Percentiles rank a stretch among this genome's conserved stretches.
Evolutionary conservation across 2,797 vertebrate genomes (phyloP).

Genomic region (Gymnothorax javanicus): DNA sequence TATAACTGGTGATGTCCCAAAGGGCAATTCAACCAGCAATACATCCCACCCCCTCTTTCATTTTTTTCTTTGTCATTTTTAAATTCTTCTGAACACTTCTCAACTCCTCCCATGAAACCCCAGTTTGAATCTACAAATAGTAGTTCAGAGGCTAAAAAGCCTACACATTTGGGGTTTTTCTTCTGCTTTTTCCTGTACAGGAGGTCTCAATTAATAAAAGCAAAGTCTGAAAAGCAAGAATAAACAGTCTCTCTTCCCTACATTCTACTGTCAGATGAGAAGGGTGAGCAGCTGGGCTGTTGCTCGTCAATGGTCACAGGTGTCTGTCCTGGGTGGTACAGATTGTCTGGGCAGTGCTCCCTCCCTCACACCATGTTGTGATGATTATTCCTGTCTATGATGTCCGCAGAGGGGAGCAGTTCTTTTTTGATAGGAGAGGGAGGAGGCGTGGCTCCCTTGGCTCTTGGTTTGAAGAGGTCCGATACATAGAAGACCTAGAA

Average conservation of each 20-base stretch:
- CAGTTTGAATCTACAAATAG: slow-evolving; percentile 40
- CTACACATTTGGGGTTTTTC: slow-evolving; percentile 52
- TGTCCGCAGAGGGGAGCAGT: slow-evolving; percentile 90
- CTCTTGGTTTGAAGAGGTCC: slow-evolving; percentile 91
- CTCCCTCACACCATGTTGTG: slow-evolving; percentile 95
- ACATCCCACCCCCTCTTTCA: slow-evolving; percentile 69
- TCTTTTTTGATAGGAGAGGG: slow-evolving; percentile 92
- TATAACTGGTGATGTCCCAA: slow-evolving; percentile 35
- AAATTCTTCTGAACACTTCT: slow-evolving; percentile 32
- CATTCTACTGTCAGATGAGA: slow-evolving; percentile 99
- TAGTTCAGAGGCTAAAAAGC: slow-evolving; percentile 40
- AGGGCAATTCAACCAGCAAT: slow-evolving; percentile 63
- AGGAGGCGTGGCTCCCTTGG: slow-evolving; percentile 77
- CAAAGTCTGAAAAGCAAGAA: slow-evolving; percentile 76
- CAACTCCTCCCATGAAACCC: slow-evolving; percentile 34
- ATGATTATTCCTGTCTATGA: slow-evolving; percentile 96
- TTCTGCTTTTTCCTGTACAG: slow-evolving; percentile 64
- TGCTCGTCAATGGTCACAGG: slow-evolving; percentile 84
- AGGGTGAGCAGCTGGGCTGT: slow-evolving; percentile 78
- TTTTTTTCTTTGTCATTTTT: slow-evolving; percentile 47
- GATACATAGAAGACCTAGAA: slow-evolving; percentile 93
- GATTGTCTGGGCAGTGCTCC: slow-evolving; percentile 29
- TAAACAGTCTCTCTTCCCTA: slow-evolving; percentile 86
- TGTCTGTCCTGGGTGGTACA: slow-evolving; percentile 47
- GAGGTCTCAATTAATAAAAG: slow-evolving; percentile 68